Evolutionary conservation across 2,797 vertebrate genomes (phyloP).

Genomic region (Champsocephalus esox): DNA sequence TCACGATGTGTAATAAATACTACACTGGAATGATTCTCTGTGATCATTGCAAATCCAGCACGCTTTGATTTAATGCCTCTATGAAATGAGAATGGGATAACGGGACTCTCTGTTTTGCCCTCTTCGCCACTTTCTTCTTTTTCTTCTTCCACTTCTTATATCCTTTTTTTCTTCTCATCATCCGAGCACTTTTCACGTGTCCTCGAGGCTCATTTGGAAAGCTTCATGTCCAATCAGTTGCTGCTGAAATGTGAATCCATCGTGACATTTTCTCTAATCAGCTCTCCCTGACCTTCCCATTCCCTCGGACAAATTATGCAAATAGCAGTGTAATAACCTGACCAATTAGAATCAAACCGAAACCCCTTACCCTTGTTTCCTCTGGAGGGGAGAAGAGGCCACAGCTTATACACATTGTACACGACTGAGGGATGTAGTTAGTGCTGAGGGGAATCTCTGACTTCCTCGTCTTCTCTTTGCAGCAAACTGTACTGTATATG

Average conservation of each 20-base stretch:
- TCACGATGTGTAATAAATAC: slow-evolving; percentile 63
- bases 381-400: slow-evolving; percentile 35
- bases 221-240: slow-evolving; percentile 70
- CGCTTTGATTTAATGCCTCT: slow-evolving; percentile 54
- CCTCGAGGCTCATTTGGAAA: slow-evolving; percentile 61
- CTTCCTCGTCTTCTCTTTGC: slow-evolving; percentile 6
- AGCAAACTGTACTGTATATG: neutral
- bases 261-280: slow-evolving; percentile 78
- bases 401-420: neutral
- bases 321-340: slow-evolving; percentile 53
- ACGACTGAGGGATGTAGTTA: slow-evolving; percentile 12
- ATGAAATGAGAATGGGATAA: slow-evolving; percentile 49
- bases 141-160: slow-evolving; percentile 19
- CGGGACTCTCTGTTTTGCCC: slow-evolving; percentile 24
- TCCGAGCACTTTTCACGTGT: slow-evolving; percentile 42
- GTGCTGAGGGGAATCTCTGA: slow-evolving; percentile 9
- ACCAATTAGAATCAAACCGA: slow-evolving; percentile 61
- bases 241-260: slow-evolving; percentile 62
- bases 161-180: slow-evolving; percentile 41
- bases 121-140: slow-evolving; percentile 7
- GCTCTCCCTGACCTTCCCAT: slow-evolving; percentile 25
- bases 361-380: slow-evolving; percentile 11
- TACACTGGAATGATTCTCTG: slow-evolving; percentile 55
- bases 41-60: slow-evolving; percentile 55
- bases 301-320: slow-evolving; percentile 68